Evolutionary conservation across 2,888 invertebrate species (phyloP), one percentile per base, ranked within the genome.

Genomic region (Apamea epomidion): DNA sequence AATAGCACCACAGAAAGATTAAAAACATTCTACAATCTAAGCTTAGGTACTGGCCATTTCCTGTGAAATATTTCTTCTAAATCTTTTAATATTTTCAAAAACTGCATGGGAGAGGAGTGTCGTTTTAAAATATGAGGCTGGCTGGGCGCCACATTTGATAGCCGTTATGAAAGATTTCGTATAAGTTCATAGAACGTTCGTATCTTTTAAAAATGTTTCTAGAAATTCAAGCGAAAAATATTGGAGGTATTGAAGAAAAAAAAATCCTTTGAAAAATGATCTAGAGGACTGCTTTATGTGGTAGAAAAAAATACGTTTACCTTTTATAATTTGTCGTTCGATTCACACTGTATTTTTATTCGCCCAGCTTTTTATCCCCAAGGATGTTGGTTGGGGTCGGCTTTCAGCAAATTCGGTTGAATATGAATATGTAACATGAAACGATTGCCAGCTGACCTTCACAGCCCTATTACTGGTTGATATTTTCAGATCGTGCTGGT

Each of bases 101-200:
- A 51, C 32, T 78, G 74, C 37, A 65, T 10, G 25, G 16, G 62
- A 45, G 21, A 16, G 67, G 29, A 29, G 67, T 69, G 74, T 54
- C 64, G 48, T 37, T 62, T 32, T 73, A 48, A 86, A 72, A 75
- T 82, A 84, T 84, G 78, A 25, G 14, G n/a, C 60, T 84, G 87
- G 86, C 84, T 29, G 10, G 3, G 2, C 18, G 87, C 87, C 83
- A 85, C 58, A 69, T 82, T 86, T 67, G 87, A 75, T 85, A 82
- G 18, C 73, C 25, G 45, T 29, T 73, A 29, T 54, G 65, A 60
- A 83, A 78, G 18, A 51, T 32, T 48, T 29, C 7, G 29, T 32
- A 54, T 18, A 25, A 25, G 45, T 54, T 25, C 64, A 65, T 12
- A 48, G 18, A 60, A 65, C 6, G 37, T 29, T 10, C 18, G 2